A percentile compares a stretch with the other conserved stretches of the same genome.
Conservation (phyloP, 2,888 invertebrate genomes). For the Linhomoeus sp. region DNA sequence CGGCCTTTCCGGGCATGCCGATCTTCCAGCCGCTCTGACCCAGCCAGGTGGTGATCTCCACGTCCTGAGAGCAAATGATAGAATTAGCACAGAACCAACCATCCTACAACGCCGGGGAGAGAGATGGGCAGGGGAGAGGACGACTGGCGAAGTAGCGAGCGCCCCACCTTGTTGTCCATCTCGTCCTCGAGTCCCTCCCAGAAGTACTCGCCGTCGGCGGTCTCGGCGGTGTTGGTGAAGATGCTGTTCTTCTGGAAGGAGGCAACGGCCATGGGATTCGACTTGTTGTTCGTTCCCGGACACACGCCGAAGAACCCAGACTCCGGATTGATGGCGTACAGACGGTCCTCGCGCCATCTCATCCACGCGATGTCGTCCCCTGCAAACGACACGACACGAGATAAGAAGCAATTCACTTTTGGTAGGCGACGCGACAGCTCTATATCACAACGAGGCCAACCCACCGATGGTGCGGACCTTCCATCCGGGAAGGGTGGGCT, state of each 20-base stretch:
- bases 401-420: not conserved
- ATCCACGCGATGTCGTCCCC: conserved; percentile 98
- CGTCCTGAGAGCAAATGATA: conserved; percentile 8
- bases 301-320: conserved; percentile 98
- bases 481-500: conserved; percentile 60
- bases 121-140: too few relatives aligned
- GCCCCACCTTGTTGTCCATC: conserved; percentile 18
- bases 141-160: too few relatives aligned
- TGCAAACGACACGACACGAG: conserved; percentile 32
- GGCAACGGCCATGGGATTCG: conserved; percentile 91
- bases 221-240: conserved; percentile 91
- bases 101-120: too few relatives aligned
- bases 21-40: conserved; percentile 39
- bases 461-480: conserved; percentile 48
- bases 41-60: conserved; percentile 43
- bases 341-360: conserved; percentile 54
- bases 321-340: conserved; percentile 82
- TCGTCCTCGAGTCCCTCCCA: conserved; percentile 93
- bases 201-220: conserved; percentile 81
- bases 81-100: too few relatives aligned
- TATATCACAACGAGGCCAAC: conserved; percentile 44
- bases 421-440: too few relatives aligned
- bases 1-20: conserved; percentile 40
- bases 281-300: conserved; percentile 69
- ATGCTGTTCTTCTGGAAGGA: conserved; percentile 61